Evolutionary conservation across 2,888 invertebrate species (phyloP), one percentile per base, ranked within the genome.

Genomic region (Pseudococcus viburni): DNA sequence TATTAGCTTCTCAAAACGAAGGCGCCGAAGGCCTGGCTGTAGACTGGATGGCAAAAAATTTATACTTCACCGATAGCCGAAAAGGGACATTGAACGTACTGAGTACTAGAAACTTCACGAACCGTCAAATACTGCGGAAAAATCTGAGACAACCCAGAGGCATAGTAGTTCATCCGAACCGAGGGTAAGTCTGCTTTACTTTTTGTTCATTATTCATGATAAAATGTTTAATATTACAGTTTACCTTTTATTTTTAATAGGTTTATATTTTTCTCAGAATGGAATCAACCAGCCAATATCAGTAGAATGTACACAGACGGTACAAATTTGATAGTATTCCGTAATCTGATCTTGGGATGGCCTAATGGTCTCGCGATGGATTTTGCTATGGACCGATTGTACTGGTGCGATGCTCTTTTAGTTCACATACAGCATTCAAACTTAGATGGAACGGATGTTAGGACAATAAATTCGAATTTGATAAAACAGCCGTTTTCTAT

Each of bases 331-430:
- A 93, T 96, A 4, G 96, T 98, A 0, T 98, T 99, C 91, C 95
- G 96, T 90, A 96, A 97, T 91, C 94, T 98, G 0, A 96, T 98
- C 0, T 93, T 99, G 0, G 98, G 98, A 4, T 99, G 99, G 99
- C 99, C 99, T 0, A 99, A 99, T 91, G 99, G 99, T 0, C 92
- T 99, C 6, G 96, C 98, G 0, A 96, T 99, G 89, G 99, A 99
- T 92, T 97, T 96, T 91, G 94, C 94, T 59, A 94, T 94, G 22
- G 96, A 98, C 91, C 94, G 98, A 17, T 93, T 99, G 0, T 99
- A 99, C 92, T 99, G 99, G 99, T 98, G 98, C 91, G 99, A 99
- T 91, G 99, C 99, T 4, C 92, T 98, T 2, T 93, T 99, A 9
- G 99, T 99, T 92, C 98, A 99, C 92, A 97, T 99, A 0, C 98